phyloP scores from a whole-genome alignment of 2,888 invertebrate species.

The Onthophagus sagittarius region DNA sequence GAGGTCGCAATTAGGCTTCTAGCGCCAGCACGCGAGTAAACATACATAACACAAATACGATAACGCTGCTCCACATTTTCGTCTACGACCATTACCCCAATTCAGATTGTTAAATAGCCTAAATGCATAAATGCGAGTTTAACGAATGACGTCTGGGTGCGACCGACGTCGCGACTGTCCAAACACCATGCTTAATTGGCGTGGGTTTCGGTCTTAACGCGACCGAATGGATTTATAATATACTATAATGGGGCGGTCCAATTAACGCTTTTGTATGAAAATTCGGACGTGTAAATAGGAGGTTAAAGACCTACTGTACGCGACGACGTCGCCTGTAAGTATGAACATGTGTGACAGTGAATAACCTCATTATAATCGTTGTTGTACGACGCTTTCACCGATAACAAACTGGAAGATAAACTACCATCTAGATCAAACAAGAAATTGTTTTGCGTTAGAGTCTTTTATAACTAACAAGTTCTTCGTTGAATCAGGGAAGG shows the following conservation, averaged over 20 bases:
- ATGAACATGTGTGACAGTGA: neutral
- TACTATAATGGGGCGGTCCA: slow-evolving; percentile 6
- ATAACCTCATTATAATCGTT: neutral
- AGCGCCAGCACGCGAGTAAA: neutral
- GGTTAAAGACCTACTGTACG: slow-evolving; percentile 6
- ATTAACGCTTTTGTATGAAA: slow-evolving; percentile 26
- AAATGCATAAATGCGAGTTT: neutral
- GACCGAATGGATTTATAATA: slow-evolving; percentile 4
- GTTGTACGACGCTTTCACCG: neutral
- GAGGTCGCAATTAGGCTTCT: neutral
- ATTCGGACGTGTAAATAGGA: slow-evolving; percentile 23
- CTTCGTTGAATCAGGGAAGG: too few species aligned
- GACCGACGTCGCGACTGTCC: neutral
- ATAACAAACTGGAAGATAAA: neutral
- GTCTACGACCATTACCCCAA: neutral
- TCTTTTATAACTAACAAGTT: too few species aligned
- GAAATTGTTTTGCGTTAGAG: too few species aligned
- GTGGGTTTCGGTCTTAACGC: neutral
- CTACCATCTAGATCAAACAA: neutral
- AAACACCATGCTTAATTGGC: neutral
- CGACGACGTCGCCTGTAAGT: neutral
- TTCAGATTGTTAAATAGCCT: neutral
- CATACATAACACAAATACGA: neutral
- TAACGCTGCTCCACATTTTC: neutral
- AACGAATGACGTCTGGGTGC: neutral